phyloP scores from a whole-genome alignment of 2,888 invertebrate species.

The Standfussiana lucernea region DNA sequence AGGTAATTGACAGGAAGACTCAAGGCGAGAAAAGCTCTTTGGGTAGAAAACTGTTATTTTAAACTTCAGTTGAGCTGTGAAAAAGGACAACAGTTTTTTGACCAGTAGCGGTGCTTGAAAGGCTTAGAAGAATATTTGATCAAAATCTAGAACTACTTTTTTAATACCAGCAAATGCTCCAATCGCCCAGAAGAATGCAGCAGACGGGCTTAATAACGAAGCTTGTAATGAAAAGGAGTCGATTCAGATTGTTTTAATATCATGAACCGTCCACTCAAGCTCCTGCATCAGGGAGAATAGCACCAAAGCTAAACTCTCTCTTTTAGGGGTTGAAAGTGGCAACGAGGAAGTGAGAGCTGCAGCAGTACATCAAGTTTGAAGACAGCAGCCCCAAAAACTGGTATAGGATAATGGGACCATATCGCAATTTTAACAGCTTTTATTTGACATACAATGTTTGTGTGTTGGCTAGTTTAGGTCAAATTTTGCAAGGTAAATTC shows the following conservation, averaged over 20 bases:
- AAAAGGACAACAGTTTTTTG: background rate
- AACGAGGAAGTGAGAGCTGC: too few relatives aligned
- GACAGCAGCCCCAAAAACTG: too few relatives aligned
- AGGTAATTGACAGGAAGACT: background rate
- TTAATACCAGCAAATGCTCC: background rate
- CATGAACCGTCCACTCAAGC: background rate
- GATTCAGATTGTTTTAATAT: background rate
- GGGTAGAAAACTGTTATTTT: background rate
- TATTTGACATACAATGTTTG: too few relatives aligned
- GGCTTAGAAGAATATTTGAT: background rate
- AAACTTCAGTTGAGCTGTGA: background rate
- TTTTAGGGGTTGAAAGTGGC: too few relatives aligned
- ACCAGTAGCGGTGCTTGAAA: background rate
- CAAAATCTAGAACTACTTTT: too few relatives aligned
- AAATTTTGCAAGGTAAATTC: background rate
- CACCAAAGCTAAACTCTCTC: background rate
- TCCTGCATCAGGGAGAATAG: background rate
- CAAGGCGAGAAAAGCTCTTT: background rate
- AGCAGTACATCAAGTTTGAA: too few relatives aligned
- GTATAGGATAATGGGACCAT: too few relatives aligned
- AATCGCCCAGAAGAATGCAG: background rate
- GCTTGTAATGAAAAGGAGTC: background rate
- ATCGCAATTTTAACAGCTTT: too few relatives aligned
- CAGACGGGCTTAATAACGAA: background rate
- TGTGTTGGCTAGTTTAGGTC: background rate